Evolutionary conservation across 1,140 invertebrate species (phyloP).

Genomic region (Anastatus disparis): DNA sequence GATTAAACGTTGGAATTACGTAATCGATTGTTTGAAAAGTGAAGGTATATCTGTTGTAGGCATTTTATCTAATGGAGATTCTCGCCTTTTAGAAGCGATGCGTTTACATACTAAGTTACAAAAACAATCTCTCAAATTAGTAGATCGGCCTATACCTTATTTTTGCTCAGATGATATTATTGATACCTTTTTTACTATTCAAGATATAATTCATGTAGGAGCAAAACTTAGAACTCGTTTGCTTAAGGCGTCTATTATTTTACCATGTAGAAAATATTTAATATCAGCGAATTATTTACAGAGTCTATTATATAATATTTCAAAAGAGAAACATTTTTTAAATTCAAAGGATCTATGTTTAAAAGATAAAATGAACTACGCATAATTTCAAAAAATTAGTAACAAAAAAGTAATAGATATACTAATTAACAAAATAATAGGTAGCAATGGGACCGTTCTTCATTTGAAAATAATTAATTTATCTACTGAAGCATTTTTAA

Average conservation of each 20-base stretch:
- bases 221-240: neutral
- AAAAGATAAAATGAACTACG: constrained; percentile 29
- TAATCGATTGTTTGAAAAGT: neutral
- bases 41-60: constrained; percentile 16
- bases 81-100: constrained; percentile 4
- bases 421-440: too few species aligned
- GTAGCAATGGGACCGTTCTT: too few species aligned
- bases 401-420: too few species aligned
- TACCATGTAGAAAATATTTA: constrained; percentile 12
- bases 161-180: neutral
- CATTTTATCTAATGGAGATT: constrained; percentile 12
- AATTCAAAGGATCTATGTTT: neutral
- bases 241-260: constrained; percentile 7
- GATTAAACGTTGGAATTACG: constrained; percentile 2
- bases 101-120: neutral
- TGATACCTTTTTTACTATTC: neutral
- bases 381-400: constrained; percentile 26
- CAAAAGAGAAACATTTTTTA: constrained; percentile 22
- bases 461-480: too few species aligned
- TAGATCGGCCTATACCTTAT: neutral
- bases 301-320: neutral
- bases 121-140: neutral
- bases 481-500: too few species aligned
- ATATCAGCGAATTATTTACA: neutral
- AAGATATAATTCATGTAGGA: constrained; percentile 6